Percentiles rank a stretch among this genome's conserved stretches.
Conservation (phyloP, 2,113 vertebrate species). For the Pycnonotus jocosus region DNA sequence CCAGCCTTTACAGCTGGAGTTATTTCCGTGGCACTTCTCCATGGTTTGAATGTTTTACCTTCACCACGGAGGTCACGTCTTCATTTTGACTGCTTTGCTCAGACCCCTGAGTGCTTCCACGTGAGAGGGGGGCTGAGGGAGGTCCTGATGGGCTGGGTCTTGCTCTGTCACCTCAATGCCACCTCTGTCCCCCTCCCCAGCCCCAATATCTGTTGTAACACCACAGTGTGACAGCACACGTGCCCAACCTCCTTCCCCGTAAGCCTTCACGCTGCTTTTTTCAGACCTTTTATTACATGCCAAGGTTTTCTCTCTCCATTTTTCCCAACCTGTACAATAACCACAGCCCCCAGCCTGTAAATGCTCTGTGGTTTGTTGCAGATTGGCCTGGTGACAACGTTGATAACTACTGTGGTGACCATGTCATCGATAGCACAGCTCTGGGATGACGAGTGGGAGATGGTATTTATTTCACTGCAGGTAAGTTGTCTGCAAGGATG, state of each 20-base stretch:
- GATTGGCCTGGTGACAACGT: constrained; percentile 82
- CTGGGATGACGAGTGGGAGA: constrained; percentile 90
- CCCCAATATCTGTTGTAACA: not conserved
- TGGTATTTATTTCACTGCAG: constrained; percentile 88
- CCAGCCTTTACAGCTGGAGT: not conserved
- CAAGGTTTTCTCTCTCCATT: not conserved
- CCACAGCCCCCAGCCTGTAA: not conserved
- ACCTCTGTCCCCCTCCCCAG: not conserved
- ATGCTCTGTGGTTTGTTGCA: constrained; percentile 43
- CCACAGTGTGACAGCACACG: not conserved
- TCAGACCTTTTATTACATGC: rapidly evolving
- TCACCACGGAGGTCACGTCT: rapidly evolving
- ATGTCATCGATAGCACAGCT: constrained; percentile 86
- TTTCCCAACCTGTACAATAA: not conserved
- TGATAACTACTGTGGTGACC: constrained; percentile 84
- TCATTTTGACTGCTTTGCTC: not conserved
- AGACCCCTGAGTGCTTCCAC: not conserved
- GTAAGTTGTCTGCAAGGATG: constrained; percentile 56
- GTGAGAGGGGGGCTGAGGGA: not conserved
- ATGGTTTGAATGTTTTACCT: not conserved
- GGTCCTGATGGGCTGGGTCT: not conserved
- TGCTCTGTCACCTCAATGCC: not conserved
- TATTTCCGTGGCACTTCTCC: not conserved
- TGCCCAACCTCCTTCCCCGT: not conserved
- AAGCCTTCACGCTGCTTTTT: not conserved